Evolutionary conservation across 2,113 vertebrate species (phyloP), one percentile per base, ranked within the genome.

Genomic region (Hippocampus mohnikei): DNA sequence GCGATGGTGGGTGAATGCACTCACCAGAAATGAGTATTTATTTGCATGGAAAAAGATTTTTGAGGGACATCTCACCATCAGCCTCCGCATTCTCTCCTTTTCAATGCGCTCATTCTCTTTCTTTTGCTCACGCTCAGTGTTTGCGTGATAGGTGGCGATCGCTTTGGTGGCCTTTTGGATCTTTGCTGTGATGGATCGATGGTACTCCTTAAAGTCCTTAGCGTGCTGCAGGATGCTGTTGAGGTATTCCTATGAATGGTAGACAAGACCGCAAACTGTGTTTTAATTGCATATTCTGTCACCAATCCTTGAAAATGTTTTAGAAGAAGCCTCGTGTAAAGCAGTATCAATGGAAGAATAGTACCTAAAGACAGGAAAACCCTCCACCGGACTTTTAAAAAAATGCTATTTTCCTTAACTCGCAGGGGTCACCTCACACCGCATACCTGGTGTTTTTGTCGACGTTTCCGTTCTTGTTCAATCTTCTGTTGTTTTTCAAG

Each of bases 401-500:
- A 46, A 46, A 46, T 0, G 12, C 44, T 46, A 16, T 4, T 46
- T 55, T 55, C 52, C 20, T 23, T 5, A 16, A 42, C 18, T 0
- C 42, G 21, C 9, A 25, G 29, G 15, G 10, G 42, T 25, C 13
- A 48, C 23, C n/a, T 27, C 15, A 8, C 1, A 0, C 11, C 0
- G 1, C 4, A 0, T 71, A 97, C 96, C 95, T 98, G 97, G 84
- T 98, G 97, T 80, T 99, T 99, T 92, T 99, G 97, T 0, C 97
- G 84, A 0, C 97, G 95, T 62, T 98, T 98, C 2, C 96, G 89
- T 42, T 99, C 97, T 81, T 98, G 97, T 79, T 99, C 97, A 0
- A 99, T 98, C 93, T 99, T 99, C 91, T 99, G 97, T 88, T 99
- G 97, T 69, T 99, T 99, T 89, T 99, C 96, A 55, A 99, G 94